Evolutionary conservation across 2,888 invertebrate species (phyloP).

Genomic region (Mallateleia sp.): DNA sequence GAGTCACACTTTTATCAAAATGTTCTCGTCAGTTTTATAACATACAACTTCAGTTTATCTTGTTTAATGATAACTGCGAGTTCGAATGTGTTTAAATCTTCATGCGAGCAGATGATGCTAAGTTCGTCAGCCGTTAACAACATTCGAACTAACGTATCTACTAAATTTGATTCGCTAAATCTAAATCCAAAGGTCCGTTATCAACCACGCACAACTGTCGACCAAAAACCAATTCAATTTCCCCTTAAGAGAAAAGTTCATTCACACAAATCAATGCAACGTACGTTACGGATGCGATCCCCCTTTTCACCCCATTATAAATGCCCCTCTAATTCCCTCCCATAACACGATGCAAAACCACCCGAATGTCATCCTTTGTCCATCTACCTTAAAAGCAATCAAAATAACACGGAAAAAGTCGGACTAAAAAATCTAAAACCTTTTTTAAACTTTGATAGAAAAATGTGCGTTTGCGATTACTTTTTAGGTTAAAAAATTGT

Average conservation of each 20-base stretch:
- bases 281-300: constrained; percentile 42
- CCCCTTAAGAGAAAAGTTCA: constrained; percentile 29
- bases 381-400: neutral
- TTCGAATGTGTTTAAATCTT: too few species aligned
- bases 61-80: too few species aligned
- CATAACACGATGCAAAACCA: constrained; percentile 44
- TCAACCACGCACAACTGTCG: constrained; percentile 26
- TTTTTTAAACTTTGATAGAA: too few species aligned
- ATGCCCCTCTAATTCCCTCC: constrained; percentile 48
- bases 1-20: too few species aligned
- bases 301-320: constrained; percentile 32
- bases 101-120: too few species aligned
- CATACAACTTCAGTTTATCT: too few species aligned
- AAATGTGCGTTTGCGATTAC: too few species aligned
- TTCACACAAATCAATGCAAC: constrained; percentile 43
- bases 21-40: too few species aligned
- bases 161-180: neutral
- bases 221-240: constrained; percentile 23
- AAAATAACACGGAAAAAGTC: neutral
- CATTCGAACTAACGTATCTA: too few species aligned
- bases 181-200: neutral
- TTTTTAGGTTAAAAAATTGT: too few species aligned
- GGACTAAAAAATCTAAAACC: too few species aligned
- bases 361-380: constrained; percentile 11
- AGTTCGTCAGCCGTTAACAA: too few species aligned